These are phyloP conservation scores for Macheiramphus alcinus DNA, from an alignment of 2,113 vertebrate species.

Conservation along the genomic window DNA sequence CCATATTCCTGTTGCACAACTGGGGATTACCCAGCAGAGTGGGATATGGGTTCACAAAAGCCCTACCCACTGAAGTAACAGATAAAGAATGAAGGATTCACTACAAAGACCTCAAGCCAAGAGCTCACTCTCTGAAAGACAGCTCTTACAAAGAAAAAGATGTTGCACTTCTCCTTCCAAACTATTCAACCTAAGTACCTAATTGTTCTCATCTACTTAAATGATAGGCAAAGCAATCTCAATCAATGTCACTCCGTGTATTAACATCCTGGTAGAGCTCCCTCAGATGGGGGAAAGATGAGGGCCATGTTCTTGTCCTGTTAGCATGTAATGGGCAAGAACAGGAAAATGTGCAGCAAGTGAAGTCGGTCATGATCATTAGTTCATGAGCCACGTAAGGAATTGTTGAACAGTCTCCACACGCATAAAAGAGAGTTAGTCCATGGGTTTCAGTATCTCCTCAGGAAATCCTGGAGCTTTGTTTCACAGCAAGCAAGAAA, in stretches of 20 bases:
- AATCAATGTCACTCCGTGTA: background rate
- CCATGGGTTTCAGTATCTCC: background rate
- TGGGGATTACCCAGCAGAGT: background rate
- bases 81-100: background rate
- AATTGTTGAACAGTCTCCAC: background rate
- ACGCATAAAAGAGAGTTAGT: background rate
- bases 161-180: background rate
- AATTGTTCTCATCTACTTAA: background rate
- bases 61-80: background rate
- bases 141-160: background rate
- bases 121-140: background rate
- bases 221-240: background rate
- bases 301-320: background rate
- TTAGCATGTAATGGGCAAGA: background rate
- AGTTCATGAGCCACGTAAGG: background rate
- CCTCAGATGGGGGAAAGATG: background rate
- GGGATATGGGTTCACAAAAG: background rate
- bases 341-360: background rate
- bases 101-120: background rate
- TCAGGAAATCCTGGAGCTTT: background rate
- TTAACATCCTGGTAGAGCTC: background rate
- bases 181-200: background rate
- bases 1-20: background rate
- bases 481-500: background rate
- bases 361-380: background rate